Evolutionary conservation across 2,113 vertebrate species (phyloP).

Genomic region (Haplotaxodon microlepis): DNA sequence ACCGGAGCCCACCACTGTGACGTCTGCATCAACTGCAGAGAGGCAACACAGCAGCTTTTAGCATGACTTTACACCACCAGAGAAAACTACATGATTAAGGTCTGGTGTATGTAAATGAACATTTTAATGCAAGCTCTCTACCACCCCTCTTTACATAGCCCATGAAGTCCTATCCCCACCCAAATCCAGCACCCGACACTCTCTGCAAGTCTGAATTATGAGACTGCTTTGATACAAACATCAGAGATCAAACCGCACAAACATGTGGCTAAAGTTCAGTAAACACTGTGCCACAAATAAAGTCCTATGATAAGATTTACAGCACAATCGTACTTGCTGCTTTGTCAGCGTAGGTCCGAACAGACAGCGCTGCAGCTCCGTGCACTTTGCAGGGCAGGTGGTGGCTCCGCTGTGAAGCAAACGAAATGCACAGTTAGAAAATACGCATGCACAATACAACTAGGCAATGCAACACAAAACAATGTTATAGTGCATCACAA

Average conservation of each 20-base stretch:
- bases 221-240: neutral
- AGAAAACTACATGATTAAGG: neutral
- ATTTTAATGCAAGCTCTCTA: neutral
- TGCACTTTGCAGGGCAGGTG: conserved; percentile 79
- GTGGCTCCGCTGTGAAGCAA: conserved; percentile 70
- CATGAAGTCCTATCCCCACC: neutral
- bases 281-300: neutral
- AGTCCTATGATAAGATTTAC: neutral
- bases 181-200: rapidly evolving
- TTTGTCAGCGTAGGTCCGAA: conserved; percentile 86
- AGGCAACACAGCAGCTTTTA: neutral
- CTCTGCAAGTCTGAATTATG: neutral
- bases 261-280: neutral
- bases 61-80: neutral
- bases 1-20: conserved; percentile 94
- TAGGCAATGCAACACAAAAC: neutral
- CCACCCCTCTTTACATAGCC: neutral
- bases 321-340: conserved; percentile 69
- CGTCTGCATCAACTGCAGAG: conserved; percentile 85
- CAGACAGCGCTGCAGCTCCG: conserved; percentile 69
- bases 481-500: neutral
- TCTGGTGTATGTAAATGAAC: neutral
- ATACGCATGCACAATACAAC: neutral
- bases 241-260: neutral
- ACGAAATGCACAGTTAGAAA: rapidly evolving